Conservation (phyloP, 2,113 vertebrate species). For the Chloropsis cyanopogon region DNA sequence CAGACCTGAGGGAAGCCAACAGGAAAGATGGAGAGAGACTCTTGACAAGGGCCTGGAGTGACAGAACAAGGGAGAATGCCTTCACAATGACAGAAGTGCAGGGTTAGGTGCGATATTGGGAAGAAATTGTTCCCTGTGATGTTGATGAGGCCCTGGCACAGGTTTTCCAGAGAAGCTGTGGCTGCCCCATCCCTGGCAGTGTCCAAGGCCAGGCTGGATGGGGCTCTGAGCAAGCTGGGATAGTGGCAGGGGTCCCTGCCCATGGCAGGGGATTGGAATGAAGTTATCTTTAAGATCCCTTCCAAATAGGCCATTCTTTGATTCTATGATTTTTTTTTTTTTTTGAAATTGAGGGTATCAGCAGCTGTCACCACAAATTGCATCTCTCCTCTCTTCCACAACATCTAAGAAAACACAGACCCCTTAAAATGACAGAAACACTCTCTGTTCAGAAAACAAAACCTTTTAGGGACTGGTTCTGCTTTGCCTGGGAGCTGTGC, state of each 20-base stretch:
- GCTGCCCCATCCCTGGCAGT: neutral
- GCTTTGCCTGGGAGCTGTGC: conserved; percentile 36
- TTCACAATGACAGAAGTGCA: neutral
- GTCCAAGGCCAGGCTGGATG: neutral
- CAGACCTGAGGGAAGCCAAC: neutral
- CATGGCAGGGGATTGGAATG: neutral
- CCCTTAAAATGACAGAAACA: conserved; percentile 28
- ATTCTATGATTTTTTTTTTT: neutral
- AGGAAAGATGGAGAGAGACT: neutral
- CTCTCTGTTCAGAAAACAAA: conserved; percentile 41
- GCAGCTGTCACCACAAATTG: neutral
- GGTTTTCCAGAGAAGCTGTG: neutral
- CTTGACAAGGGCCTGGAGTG: too few relatives aligned
- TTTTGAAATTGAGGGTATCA: neutral
- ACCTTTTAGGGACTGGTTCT: conserved; percentile 47
- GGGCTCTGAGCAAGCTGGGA: neutral
- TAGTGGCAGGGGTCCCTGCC: neutral
- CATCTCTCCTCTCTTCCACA: neutral
- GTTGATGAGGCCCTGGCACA: neutral
- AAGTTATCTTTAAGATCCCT: neutral
- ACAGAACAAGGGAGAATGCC: neutral
- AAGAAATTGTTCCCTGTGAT: neutral
- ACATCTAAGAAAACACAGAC: conserved; percentile 19
- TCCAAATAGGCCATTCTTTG: neutral
- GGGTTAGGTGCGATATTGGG: fast-evolving